phyloP scores from a whole-genome alignment of 1,140 invertebrate genomes.

The Pantala flavescens region DNA sequence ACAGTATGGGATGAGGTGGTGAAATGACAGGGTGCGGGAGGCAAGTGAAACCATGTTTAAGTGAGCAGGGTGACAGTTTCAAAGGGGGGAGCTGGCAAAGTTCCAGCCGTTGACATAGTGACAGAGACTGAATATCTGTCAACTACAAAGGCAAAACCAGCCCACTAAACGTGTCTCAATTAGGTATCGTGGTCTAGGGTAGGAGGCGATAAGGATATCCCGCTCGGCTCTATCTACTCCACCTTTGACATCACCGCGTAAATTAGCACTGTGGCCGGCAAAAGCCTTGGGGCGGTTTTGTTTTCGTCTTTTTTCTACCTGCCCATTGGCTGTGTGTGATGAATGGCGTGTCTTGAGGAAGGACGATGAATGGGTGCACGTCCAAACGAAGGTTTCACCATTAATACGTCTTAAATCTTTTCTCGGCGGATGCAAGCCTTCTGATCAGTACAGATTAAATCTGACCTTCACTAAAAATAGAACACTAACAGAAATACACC shows the following conservation, averaged over 20 bases:
- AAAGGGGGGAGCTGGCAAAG: background rate
- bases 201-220: background rate
- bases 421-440: no score
- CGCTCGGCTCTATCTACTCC: background rate
- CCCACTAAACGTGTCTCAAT: conserved; percentile 8
- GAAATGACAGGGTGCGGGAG: conserved; percentile 2
- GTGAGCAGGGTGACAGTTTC: conserved; percentile 3
- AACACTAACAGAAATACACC: no score
- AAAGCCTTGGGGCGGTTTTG: background rate
- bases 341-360: no score
- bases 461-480: no score
- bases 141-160: conserved; percentile 9
- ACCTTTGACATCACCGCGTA: background rate
- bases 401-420: no score
- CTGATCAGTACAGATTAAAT: no score
- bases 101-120: conserved; percentile 4
- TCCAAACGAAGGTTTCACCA: no score
- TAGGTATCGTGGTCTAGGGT: background rate
- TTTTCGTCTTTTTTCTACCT: background rate
- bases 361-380: no score
- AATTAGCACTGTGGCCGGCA: background rate
- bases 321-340: no score
- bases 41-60: conserved; percentile 9
- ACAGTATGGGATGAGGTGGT: background rate
- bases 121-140: conserved; percentile 9